A percentile compares a stretch with the other conserved stretches of the same genome.
phyloP scores from a whole-genome alignment of 2,113 vertebrate genomes.

The Sinocyclocheilus rhinocerous region DNA sequence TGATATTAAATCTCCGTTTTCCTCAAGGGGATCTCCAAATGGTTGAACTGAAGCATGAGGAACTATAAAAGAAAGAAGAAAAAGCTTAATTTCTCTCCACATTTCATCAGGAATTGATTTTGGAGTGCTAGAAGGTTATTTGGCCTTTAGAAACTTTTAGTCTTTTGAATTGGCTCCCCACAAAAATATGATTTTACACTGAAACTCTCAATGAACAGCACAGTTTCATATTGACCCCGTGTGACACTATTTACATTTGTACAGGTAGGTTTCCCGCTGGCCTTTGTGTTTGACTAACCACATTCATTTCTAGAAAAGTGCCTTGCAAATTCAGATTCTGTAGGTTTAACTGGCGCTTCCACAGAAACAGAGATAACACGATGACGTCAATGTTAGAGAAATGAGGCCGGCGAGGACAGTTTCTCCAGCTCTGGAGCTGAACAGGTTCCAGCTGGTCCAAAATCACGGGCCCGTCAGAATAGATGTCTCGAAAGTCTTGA shows the following conservation, averaged over 20 bases:
- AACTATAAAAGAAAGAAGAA: constrained; percentile 57
- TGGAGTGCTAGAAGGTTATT: constrained; percentile 48
- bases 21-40: constrained; percentile 57
- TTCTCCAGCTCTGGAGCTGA: constrained; percentile 29
- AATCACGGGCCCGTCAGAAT: not conserved
- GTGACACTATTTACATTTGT: constrained; percentile 69
- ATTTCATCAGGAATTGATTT: constrained; percentile 54
- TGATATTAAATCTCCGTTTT: constrained; percentile 55
- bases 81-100: constrained; percentile 51
- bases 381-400: constrained; percentile 44
- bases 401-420: constrained; percentile 1
- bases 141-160: constrained; percentile 41
- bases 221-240: constrained; percentile 59
- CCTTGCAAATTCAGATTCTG: constrained; percentile 11
- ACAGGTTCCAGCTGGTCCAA: constrained; percentile 39
- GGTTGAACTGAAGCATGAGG: constrained; percentile 45
- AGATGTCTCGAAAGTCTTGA: constrained; percentile 45
- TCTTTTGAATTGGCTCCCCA: constrained; percentile 5
- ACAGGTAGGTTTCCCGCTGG: constrained; percentile 55
- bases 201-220: constrained; percentile 61
- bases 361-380: constrained; percentile 52
- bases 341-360: constrained; percentile 20
- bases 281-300: constrained; percentile 24
- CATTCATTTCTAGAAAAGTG: constrained; percentile 45
- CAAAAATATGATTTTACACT: constrained; percentile 51